phyloP scores from a whole-genome alignment of 2,797 vertebrate species.

The Lepilemur septentrionalis region DNA sequence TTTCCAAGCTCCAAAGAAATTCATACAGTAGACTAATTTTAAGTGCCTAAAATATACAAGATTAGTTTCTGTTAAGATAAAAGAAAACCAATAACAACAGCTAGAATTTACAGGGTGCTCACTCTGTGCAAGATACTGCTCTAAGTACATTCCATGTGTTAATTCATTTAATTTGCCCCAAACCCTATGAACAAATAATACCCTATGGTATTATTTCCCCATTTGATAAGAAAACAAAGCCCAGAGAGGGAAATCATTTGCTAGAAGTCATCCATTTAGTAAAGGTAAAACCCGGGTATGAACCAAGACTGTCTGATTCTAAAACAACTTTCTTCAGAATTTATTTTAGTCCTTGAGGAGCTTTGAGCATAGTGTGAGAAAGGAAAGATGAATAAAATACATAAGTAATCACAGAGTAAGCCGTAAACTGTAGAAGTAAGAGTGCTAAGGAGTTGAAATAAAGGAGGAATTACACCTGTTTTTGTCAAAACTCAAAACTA shows the following conservation, averaged over 20 bases:
- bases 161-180: neutral
- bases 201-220: neutral
- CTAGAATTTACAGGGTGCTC: neutral
- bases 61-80: neutral
- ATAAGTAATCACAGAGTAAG: neutral
- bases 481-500: neutral
- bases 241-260: neutral
- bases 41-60: neutral
- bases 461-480: neutral
- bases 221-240: neutral
- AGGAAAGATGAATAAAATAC: neutral
- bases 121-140: neutral
- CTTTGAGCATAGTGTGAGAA: neutral
- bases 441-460: neutral
- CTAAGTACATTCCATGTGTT: neutral
- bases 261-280: neutral
- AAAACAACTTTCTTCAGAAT: neutral
- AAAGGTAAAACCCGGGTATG: neutral
- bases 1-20: slow-evolving; percentile 31
- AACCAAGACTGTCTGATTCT: neutral
- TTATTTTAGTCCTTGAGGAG: neutral
- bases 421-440: neutral
- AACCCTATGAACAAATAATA: neutral
- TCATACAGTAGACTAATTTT: slow-evolving; percentile 18
- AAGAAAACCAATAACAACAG: neutral